Evolutionary conservation across 2,797 vertebrate genomes (phyloP).

Genomic region (Falco rusticolus): DNA sequence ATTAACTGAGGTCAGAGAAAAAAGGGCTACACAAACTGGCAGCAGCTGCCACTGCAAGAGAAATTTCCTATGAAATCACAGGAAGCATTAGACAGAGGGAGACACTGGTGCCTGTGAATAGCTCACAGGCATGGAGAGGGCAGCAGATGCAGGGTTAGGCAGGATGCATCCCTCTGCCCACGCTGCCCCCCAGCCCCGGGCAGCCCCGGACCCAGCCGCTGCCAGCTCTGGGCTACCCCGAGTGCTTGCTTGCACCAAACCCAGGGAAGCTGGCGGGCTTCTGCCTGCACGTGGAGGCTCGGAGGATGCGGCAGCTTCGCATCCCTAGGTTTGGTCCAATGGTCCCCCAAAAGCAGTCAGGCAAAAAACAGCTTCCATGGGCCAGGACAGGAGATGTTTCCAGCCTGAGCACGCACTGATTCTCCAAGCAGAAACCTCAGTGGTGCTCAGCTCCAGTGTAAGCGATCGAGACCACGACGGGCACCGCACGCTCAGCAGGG

Average conservation of each 20-base stretch:
- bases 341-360: not conserved
- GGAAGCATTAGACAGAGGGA: conserved; percentile 1
- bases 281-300: fast-evolving
- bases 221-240: not conserved
- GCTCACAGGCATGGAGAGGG: not conserved
- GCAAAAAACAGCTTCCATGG: not conserved
- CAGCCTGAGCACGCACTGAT: not conserved
- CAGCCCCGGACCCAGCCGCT: not conserved
- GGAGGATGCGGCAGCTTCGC: not conserved
- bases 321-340: fast-evolving
- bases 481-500: fast-evolving
- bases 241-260: not conserved
- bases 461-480: fast-evolving
- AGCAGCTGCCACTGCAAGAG: conserved; percentile 38
- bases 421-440: not conserved
- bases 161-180: not conserved
- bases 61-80: conserved; percentile 33
- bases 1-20: not conserved
- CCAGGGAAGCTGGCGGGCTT: not conserved
- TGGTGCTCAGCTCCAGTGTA: not conserved
- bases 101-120: not conserved
- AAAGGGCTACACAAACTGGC: conserved; percentile 18
- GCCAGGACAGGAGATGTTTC: not conserved
- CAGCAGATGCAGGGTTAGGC: not conserved
- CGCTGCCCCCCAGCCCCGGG: not conserved